Evolutionary conservation across 2,113 vertebrate genomes (phyloP), one percentile per base, ranked within the genome.

Genomic region (Pelusios castaneus): DNA sequence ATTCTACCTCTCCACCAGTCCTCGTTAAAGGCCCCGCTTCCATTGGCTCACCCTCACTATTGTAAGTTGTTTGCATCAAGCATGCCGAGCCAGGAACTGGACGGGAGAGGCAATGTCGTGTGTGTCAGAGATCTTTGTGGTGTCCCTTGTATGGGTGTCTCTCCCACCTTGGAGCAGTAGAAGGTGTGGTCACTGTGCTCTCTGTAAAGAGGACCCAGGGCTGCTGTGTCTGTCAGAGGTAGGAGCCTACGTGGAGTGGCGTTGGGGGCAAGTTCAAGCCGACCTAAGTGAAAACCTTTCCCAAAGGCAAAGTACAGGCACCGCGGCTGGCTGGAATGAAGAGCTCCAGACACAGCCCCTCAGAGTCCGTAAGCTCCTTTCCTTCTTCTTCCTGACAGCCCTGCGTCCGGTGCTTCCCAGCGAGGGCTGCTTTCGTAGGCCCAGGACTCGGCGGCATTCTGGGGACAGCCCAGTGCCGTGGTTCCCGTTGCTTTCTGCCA

Each of bases 241-340:
- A 41, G 89, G 11, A 47, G 16, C 63, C 60, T 80, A 58, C 49
- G 31, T 34, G 67, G 76, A 29, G n/a, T n/a, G 58, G 10, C 51
- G 55, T 5, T 10, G 52, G 2, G 76, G 81, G n/a, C 54, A 60
- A 27, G 38, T 55, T 58, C 0, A 0, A 5, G 47, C 1, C 13
- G 73, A 84, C 11, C 54, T 22, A 87, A 34, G 16, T 14, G 38
- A 25, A 0, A 17, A 54, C 52, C n/a, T 43, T 88, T 21, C 41
- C 19, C 3, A 31, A 85, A 58, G 54, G 11, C 5, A 52, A 16
- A 34, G 13, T 25, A 45, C 27, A 8, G 38, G 0, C 0, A 0
- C 8, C 25, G 29, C 38, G 1, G 5, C 60, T 55, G 52, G 9
- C 63, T 25, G 47, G 27, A 70, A 63, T 29, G 75, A 58, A 45